Base-by-base conservation (phyloP, 2,113 vertebrate species). In the Colossoma macropomum region DNA sequence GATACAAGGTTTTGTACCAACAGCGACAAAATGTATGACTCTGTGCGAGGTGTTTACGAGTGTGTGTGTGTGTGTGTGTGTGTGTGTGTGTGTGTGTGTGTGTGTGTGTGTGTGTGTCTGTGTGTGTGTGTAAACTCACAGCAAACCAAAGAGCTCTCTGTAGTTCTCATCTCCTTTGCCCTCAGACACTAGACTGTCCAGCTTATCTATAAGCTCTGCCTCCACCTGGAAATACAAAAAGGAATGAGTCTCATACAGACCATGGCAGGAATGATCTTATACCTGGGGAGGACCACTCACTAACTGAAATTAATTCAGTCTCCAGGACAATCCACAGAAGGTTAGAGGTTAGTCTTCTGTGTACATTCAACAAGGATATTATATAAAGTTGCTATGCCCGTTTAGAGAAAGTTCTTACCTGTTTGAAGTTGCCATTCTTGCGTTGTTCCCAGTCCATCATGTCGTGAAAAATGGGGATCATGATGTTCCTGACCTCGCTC, bases 361-460 rank as follows among this genome's bases (percentile, higher is more conserved):
- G 23, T 8, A 16, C 13, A 25, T 2, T 13, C 9, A 0, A 25
- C 27, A 3, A 10, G 2, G 13, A 2, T 56, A 7, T 56, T 23
- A 56, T 4, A 52, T 50, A 52, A 9, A 23, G 54, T 8, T 54
- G 48, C 48, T 11, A 13, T 50, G 48, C 8, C 4, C 4, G 48
- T 54, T 15, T 4, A 56, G 19, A 23, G 21, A 56, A 56, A 62
- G n/a, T 16, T 8, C 80, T 75, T 85, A 96, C 98, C 96, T 99
- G 98, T 87, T 99, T 99, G 90, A 99, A 99, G 94, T 96, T 98
- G 54, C 98, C 98, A 0, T 99, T 98, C 91, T 98, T 98, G 76
- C 97, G 95, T 83, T 99, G 98, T 84, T 99, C 98, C 96, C 98
- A 99, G 93, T 99, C 97, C 98, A 99, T 99, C 97, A 99, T 99